phyloP scores from a whole-genome alignment of 2,113 vertebrate species.

The Perognathus longimembris region DNA sequence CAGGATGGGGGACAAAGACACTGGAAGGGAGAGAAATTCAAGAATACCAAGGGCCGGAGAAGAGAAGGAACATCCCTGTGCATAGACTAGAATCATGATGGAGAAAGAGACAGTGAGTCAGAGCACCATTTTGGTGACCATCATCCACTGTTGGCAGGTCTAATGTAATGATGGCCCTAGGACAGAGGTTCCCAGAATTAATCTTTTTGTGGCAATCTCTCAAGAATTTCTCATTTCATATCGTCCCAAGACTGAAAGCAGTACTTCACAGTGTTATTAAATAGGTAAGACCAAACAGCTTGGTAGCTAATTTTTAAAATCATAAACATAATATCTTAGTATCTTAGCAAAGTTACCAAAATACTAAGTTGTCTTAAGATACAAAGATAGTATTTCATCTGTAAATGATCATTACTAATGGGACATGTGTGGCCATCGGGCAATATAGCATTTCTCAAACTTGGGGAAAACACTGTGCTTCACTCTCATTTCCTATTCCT shows the following conservation, averaged over 20 bases:
- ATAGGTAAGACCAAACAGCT: background rate
- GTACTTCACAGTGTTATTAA: background rate
- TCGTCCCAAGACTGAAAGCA: background rate
- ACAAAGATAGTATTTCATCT: background rate
- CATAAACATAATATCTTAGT: too few species aligned
- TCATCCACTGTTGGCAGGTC: background rate
- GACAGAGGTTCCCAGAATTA: background rate
- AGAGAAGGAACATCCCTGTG: background rate
- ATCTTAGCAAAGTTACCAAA: too few species aligned
- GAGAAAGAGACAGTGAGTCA: background rate
- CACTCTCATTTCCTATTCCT: background rate
- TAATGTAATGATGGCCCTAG: background rate
- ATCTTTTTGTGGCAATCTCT: background rate
- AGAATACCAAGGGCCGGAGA: background rate
- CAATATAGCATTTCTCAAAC: slow-evolving; percentile 20
- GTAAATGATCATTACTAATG: slow-evolving; percentile 3
- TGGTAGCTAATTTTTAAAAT: background rate
- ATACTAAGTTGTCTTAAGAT: too few species aligned
- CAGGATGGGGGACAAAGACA: background rate
- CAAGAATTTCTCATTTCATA: background rate
- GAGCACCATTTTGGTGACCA: background rate
- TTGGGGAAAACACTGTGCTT: background rate
- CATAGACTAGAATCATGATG: background rate
- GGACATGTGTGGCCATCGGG: background rate
- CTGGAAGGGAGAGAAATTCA: background rate